phyloP scores from a whole-genome alignment of 2,888 invertebrate genomes.

The Hanleya hanleyi region DNA sequence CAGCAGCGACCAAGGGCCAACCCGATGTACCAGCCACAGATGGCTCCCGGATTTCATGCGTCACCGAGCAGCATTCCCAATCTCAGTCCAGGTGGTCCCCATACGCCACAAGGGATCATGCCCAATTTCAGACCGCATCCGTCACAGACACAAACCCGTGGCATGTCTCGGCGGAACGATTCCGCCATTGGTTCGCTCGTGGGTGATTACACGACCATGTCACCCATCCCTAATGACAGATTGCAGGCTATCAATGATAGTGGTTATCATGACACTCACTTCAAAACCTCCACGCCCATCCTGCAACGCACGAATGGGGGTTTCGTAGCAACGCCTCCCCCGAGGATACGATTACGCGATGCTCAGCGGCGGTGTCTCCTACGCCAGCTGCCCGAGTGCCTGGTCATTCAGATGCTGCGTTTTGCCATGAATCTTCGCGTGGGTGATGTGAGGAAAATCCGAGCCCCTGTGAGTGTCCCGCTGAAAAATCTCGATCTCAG shows the following conservation, averaged over 20 bases:
- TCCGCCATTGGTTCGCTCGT: background rate
- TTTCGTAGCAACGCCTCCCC: slow-evolving; percentile 9
- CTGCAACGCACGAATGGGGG: slow-evolving; percentile 29
- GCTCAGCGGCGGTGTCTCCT: slow-evolving; percentile 65
- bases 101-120: background rate
- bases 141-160: background rate
- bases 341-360: slow-evolving; percentile 33
- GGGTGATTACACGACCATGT: slow-evolving; percentile 40
- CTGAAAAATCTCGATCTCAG: slow-evolving; percentile 60
- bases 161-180: too few relatives aligned
- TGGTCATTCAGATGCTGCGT: slow-evolving; percentile 68
- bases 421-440: slow-evolving; percentile 58
- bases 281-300: slow-evolving; percentile 68
- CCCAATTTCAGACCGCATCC: background rate
- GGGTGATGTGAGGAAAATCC: slow-evolving; percentile 57
- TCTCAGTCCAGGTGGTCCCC: slow-evolving; percentile 30
- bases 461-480: slow-evolving; percentile 62
- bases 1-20: background rate
- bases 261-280: slow-evolving; percentile 61
- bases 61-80: background rate
- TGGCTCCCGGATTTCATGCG: slow-evolving; percentile 25
- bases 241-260: slow-evolving; percentile 55
- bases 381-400: slow-evolving; percentile 68
- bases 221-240: slow-evolving; percentile 50
- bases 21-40: background rate